Evolutionary conservation across 2,113 vertebrate genomes (phyloP), one percentile per base, ranked within the genome.

Genomic region (Oreochromis tanganicae): DNA sequence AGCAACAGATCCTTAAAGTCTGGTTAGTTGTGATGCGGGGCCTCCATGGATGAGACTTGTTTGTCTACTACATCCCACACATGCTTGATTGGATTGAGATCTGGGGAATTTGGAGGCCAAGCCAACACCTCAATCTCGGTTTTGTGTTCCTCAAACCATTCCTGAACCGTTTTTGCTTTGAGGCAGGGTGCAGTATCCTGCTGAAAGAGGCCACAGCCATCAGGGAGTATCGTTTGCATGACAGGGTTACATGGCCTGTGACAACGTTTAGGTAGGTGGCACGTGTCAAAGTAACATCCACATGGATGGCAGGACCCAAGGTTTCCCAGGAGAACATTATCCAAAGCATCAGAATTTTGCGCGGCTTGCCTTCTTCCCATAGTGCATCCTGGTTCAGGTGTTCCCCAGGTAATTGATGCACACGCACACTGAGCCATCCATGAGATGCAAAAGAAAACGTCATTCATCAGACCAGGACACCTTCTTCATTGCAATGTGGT

Each of bases 361-460:
- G 4, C 36, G 0, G 36, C 63, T 41, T 68, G 11, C 4, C 11
- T 68, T 41, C 63, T 68, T 68, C 63, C 19, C 19, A 6, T 38
- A 38, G 63, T 66, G 61, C 61, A 66, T 36, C 17, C 2, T 66
- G 61, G 10, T 66, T 36, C 61, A 66, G 61, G 32, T 36, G 29
- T 63, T 63, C 56, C 7, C 12, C 55, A 57, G 55, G 12, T 14
- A 57, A 57, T 1, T 1, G 55, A 57, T 57, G 55, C 24, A 59
- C 56, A 59, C 2, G 55, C 7, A 29, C 55, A 57, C 24, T 57
- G 55, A 6, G 9, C 29, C 59, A 63, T 0, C 0, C 29, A 63
- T 19, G 16, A 19, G 16, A 0, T 63, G 16, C 0, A 63, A 34
- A 63, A 34, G 59, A 0, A 34, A 19, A 6, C 1, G 0, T 36